Conservation (phyloP, 2,797 vertebrate species). For the Spinibarbus caldwelli region DNA sequence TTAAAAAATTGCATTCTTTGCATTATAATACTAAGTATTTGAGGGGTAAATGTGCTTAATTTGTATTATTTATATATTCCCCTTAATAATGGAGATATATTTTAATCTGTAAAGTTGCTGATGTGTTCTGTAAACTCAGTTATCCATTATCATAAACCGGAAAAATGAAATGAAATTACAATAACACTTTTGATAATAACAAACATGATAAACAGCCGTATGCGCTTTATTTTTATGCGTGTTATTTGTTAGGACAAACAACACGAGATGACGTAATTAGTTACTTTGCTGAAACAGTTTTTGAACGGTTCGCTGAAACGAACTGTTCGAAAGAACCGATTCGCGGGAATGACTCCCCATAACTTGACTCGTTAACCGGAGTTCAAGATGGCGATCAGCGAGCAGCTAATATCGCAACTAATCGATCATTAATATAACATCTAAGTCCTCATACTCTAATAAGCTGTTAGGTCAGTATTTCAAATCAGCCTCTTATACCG, state of each 20-base stretch:
- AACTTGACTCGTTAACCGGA: constrained; percentile 61
- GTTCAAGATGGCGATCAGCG: constrained; percentile 80
- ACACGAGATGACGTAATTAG: constrained; percentile 5
- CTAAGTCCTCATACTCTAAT: background rate
- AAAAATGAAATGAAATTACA: background rate
- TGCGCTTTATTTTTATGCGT: background rate
- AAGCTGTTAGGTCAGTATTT: background rate
- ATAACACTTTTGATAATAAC: background rate
- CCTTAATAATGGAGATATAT: background rate
- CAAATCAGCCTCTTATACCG: background rate
- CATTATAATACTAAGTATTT: background rate
- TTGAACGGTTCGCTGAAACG: background rate
- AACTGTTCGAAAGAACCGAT: constrained; percentile 21
- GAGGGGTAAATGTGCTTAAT: background rate
- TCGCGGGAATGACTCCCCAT: background rate
- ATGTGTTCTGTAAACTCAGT: background rate
- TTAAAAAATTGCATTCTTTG: background rate
- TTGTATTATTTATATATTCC: background rate
- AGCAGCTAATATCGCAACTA: constrained; percentile 32
- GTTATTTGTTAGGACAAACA: background rate
- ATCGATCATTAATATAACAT: constrained; percentile 14
- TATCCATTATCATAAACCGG: background rate
- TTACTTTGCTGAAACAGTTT: background rate
- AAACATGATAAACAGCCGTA: background rate
- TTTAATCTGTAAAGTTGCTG: background rate